A percentile compares a stretch with the other conserved stretches of the same genome.
These are phyloP conservation scores for Cichladusa arquata DNA, from an alignment of 2,113 vertebrate genomes.

Conservation along the genomic window DNA sequence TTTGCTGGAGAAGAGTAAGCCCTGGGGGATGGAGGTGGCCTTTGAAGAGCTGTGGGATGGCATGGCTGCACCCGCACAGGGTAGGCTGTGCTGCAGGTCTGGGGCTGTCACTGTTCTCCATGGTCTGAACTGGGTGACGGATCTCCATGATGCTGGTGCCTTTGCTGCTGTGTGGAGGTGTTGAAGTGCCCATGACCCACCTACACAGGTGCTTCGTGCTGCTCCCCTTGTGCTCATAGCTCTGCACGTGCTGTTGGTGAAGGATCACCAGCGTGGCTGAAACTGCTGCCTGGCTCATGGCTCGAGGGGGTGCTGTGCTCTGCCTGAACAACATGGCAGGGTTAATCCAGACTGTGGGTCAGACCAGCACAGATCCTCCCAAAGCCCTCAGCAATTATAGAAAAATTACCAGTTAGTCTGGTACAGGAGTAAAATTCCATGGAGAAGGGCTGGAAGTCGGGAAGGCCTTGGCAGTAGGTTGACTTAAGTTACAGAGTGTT, in stretches of 20 bases:
- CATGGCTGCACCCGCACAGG: fast-evolving
- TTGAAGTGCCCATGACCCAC: not conserved
- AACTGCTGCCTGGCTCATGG: not conserved
- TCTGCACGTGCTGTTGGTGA: fast-evolving
- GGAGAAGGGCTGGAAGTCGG: not conserved
- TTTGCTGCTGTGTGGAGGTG: fast-evolving
- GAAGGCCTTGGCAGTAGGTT: not conserved
- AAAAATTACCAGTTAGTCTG: not conserved
- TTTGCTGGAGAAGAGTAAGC: not conserved
- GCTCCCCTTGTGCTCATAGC: not conserved
- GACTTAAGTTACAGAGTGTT: not conserved
- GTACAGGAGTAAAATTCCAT: not conserved
- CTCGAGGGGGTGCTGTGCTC: not conserved
- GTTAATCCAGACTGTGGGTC: not conserved
- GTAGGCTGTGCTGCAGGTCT: not conserved
- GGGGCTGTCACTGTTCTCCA: fast-evolving
- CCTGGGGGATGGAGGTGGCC: not conserved
- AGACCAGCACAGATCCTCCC: not conserved
- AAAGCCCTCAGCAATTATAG: fast-evolving
- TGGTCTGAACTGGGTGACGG: not conserved
- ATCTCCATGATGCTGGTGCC: fast-evolving
- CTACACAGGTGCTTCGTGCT: fast-evolving
- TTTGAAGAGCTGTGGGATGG: not conserved
- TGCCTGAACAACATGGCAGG: fast-evolving
- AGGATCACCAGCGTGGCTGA: fast-evolving